Percentiles rank a stretch among this genome's conserved stretches.
Evolutionary conservation across 2,113 vertebrate species (phyloP).

Genomic region (Ursus arctos): DNA sequence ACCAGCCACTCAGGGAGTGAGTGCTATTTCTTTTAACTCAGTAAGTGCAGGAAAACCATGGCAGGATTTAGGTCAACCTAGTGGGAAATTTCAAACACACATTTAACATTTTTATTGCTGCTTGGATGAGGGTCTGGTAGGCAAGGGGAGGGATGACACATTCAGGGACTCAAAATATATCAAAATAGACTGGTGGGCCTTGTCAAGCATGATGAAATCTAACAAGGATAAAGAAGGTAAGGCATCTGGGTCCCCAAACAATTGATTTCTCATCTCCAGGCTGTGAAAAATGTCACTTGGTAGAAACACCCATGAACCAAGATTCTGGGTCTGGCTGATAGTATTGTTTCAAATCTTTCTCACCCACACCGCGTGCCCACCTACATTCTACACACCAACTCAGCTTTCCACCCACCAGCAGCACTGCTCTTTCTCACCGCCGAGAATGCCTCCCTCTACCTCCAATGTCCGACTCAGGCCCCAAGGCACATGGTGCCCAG

Average conservation of each 20-base stretch:
- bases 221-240: conserved; percentile 37
- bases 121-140: conserved; percentile 11
- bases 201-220: conserved; percentile 30
- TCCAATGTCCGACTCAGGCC: neutral
- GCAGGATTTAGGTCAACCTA: conserved; percentile 44
- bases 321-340: neutral
- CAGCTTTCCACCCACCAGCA: neutral
- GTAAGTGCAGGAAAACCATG: conserved; percentile 1
- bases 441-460: neutral
- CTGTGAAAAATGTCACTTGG: conserved; percentile 21
- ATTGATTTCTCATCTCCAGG: neutral
- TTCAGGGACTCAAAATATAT: conserved; percentile 1
- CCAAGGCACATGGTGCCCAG: neutral
- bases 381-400: neutral
- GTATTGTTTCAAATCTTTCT: conserved; percentile 37
- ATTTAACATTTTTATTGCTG: conserved; percentile 30
- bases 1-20: conserved; percentile 25
- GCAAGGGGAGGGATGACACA: conserved; percentile 37
- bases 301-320: conserved; percentile 31
- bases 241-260: neutral
- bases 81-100: conserved; percentile 41
- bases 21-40: conserved; percentile 47
- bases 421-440: neutral
- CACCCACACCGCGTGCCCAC: neutral
- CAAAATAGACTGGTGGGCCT: neutral